Percentiles rank a stretch among this genome's conserved stretches.
These are phyloP conservation scores for Rhodeus uyekii DNA, from an alignment of 2,797 vertebrate species.

Conservation along the genomic window DNA sequence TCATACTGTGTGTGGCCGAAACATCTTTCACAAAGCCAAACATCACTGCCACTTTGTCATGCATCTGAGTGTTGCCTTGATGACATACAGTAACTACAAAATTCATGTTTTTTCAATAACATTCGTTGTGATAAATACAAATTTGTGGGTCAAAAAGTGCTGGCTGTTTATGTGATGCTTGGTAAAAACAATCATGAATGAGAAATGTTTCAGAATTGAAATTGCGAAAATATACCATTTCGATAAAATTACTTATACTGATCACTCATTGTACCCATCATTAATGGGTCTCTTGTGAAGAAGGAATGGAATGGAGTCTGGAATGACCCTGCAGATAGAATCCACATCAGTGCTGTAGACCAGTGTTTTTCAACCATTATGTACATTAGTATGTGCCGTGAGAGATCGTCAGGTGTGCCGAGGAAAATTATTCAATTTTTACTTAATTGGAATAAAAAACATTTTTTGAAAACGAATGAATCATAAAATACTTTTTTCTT, in stretches of 20 bases:
- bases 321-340: not conserved
- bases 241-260: not conserved
- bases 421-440: too few species aligned
- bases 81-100: not conserved
- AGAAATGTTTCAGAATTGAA: not conserved
- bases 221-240: not conserved
- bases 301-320: not conserved
- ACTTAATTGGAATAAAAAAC: too few species aligned
- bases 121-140: not conserved
- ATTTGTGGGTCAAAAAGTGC: not conserved
- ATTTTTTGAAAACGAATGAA: too few species aligned
- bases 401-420: too few species aligned
- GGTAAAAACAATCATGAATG: not conserved
- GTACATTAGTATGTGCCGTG: too few species aligned
- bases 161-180: not conserved
- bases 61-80: not conserved
- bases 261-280: not conserved
- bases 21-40: not conserved
- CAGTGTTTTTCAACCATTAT: too few species aligned
- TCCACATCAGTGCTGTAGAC: not conserved
- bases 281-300: not conserved
- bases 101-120: not conserved
- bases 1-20: not conserved
- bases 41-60: not conserved
- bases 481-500: too few species aligned